These are phyloP conservation scores for Poeciliopsis occidentalis DNA, from an alignment of 2,113 vertebrate genomes.

Conservation along the genomic window DNA sequence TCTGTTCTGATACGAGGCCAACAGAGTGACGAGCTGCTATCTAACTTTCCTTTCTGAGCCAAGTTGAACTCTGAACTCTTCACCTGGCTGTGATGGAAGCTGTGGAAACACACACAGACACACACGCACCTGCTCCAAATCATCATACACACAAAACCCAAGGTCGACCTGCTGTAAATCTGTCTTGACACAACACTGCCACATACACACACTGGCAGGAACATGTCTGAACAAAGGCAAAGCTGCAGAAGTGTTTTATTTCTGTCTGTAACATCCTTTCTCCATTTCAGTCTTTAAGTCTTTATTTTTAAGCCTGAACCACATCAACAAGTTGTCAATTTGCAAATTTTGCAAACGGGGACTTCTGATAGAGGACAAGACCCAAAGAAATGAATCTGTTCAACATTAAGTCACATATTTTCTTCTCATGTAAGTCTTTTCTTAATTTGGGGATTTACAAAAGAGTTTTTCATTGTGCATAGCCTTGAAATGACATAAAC, in stretches of 20 bases:
- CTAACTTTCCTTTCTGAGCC: slow-evolving; percentile 72
- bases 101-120: slow-evolving; percentile 30
- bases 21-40: slow-evolving; percentile 4
- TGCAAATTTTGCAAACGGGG: neutral
- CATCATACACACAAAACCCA: slow-evolving; percentile 42
- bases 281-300: neutral
- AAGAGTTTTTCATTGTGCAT: slow-evolving; percentile 4
- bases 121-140: slow-evolving; percentile 49
- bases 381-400: neutral
- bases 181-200: slow-evolving; percentile 32
- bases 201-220: slow-evolving; percentile 23
- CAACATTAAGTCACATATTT: neutral
- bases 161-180: slow-evolving; percentile 70
- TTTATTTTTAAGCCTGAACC: neutral
- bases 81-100: slow-evolving; percentile 43
- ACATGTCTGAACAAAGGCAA: slow-evolving; percentile 43
- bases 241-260: slow-evolving; percentile 24
- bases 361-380: neutral
- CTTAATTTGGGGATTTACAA: neutral
- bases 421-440: neutral
- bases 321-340: neutral
- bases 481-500: neutral
- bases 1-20: slow-evolving; percentile 18
- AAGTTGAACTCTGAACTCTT: slow-evolving; percentile 67
- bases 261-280: slow-evolving; percentile 7